Evolutionary conservation across 2,113 vertebrate genomes (phyloP).

Genomic region (Podarcis cretensis): DNA sequence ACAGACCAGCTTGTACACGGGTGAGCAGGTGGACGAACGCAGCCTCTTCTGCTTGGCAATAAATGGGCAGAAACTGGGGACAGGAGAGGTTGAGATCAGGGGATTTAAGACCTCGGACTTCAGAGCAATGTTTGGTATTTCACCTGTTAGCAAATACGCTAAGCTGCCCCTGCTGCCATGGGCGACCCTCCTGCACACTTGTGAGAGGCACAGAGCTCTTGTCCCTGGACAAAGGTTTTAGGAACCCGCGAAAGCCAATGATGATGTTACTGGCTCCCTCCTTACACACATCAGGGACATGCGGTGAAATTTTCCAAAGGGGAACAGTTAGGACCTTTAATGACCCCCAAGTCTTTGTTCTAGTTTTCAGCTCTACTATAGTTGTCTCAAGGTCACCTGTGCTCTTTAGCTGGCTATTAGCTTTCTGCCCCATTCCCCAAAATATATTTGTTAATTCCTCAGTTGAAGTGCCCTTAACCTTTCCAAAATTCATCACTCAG

Average conservation of each 20-base stretch:
- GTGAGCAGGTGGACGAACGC: too few relatives aligned
- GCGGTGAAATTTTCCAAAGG: too few relatives aligned
- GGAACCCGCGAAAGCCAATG: background rate
- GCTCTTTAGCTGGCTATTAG: background rate
- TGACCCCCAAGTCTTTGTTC: background rate
- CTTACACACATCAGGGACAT: background rate
- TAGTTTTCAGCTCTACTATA: background rate
- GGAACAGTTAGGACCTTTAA: background rate
- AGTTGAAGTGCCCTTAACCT: background rate
- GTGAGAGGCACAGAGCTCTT: background rate
- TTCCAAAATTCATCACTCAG: background rate
- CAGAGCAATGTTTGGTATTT: too few relatives aligned
- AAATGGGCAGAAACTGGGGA: background rate
- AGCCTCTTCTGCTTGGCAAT: background rate
- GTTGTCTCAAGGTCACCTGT: background rate
- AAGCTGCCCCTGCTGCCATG: too few relatives aligned
- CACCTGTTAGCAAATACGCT: too few relatives aligned
- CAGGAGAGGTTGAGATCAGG: background rate
- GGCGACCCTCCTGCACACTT: too few relatives aligned
- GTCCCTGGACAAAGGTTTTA: background rate
- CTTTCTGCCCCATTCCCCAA: background rate
- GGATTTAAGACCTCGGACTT: too few relatives aligned
- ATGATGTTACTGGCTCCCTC: background rate
- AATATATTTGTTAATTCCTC: accelerated
- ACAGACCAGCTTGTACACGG: too few relatives aligned